Evolutionary conservation across 2,888 invertebrate genomes (phyloP), one percentile per base, ranked within the genome.

Genomic region (Eretmocerus hayati): DNA sequence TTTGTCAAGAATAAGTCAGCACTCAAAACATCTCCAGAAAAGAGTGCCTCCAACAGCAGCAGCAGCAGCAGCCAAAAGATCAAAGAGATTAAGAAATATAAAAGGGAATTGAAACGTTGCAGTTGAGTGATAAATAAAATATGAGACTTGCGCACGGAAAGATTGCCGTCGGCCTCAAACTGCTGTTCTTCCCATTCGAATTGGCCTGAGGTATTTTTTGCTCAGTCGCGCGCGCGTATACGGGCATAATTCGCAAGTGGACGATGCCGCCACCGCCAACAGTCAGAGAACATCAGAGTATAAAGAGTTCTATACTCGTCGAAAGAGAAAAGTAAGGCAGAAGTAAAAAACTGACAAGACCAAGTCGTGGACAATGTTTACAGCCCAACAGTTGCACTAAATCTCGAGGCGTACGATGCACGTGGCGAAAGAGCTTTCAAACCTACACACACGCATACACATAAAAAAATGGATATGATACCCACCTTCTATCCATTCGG

Each of bases 121-220:
- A 18, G 15, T 22, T 1, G 2, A 38, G 41, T 19, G 50, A 53
- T 53, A 53, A 53, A 53, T 53, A 53, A 53, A 50, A 53, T 53
- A 53, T 53, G 47, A 53, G 47, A 19, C 38, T 18, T 15, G n/a
- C 19, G 15, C 32, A 9, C 30, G 19, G 21, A 37, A 15, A 39
- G 22, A 23, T 15, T 13, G 39, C 19, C 36, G 36, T 13, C 36
- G 19, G 19, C n/a, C n/a, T n/a, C n/a, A n/a, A n/a, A n/a, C n/a
- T n/a, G n/a, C 44, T 19, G 8, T 32, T 30, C 37, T 45, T 26
- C 21, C 8, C 22, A 15, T 21, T 19, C 38, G 2, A 16, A 6
- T 16, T 2, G 8, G 20, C 9, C 15, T 31, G 23, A 4, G 3
- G 16, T 23, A 40, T 39, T 23, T 50, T 46, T 41, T 46, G 15